Percentiles rank a stretch among this genome's conserved stretches.
These are phyloP conservation scores for Pavo muticus DNA, from an alignment of 2,113 vertebrate genomes.

Conservation along the genomic window DNA sequence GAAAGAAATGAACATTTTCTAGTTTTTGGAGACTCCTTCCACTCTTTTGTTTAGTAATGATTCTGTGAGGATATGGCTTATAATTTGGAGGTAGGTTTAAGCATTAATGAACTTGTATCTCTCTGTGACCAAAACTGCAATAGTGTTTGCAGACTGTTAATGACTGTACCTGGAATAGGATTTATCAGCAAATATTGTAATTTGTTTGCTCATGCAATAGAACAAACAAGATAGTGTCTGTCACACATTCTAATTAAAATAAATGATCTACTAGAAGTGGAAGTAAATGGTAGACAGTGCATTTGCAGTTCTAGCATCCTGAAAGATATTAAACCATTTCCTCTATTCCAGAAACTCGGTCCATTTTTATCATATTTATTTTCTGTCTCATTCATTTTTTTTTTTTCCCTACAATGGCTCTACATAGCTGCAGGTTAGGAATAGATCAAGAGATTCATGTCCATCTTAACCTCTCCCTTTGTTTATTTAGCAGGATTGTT, in stretches of 20 bases:
- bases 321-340: background rate
- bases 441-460: background rate
- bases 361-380: background rate
- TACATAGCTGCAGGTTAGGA: background rate
- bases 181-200: background rate
- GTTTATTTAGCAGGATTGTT: background rate
- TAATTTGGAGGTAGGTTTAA: background rate
- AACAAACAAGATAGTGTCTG: background rate
- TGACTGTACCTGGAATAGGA: background rate
- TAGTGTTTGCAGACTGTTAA: background rate
- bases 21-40: background rate
- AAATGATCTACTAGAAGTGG: background rate
- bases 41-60: background rate
- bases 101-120: background rate
- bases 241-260: background rate
- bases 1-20: background rate
- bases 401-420: no score
- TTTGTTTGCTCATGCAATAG: background rate
- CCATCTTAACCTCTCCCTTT: background rate
- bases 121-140: background rate
- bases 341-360: background rate
- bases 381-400: background rate
- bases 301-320: background rate
- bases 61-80: background rate
- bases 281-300: background rate